These are phyloP conservation scores for Macaria liturata DNA, from an alignment of 2,888 invertebrate species.

Conservation along the genomic window DNA sequence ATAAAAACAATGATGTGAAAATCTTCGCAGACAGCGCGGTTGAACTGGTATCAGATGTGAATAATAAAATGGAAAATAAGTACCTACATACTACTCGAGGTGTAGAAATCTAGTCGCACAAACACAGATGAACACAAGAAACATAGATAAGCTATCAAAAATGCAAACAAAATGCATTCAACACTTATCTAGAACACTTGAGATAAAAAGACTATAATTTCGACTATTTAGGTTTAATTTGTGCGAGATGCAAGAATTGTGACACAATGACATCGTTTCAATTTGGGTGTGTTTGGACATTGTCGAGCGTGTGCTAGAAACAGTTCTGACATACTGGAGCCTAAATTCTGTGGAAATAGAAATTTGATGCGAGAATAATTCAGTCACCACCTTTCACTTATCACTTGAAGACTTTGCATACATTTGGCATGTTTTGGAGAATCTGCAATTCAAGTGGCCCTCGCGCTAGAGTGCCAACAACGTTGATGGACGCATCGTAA, in stretches of 20 bases:
- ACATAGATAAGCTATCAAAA: slow-evolving; percentile 47
- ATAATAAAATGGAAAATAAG: too few species aligned
- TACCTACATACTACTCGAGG: too few species aligned
- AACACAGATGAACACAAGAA: slow-evolving; percentile 32
- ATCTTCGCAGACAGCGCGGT: too few species aligned
- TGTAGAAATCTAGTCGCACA: slow-evolving; percentile 2
- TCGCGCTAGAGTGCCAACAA: not conserved
- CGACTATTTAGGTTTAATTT: slow-evolving; percentile 23
- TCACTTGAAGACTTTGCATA: slow-evolving; percentile 15
- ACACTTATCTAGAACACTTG: slow-evolving; percentile 36
- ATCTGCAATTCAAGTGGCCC: slow-evolving; percentile 10
- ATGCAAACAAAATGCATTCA: slow-evolving; percentile 49
- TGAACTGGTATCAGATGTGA: too few species aligned
- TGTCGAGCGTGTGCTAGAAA: slow-evolving; percentile 33
- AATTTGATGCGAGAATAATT: slow-evolving; percentile 29
- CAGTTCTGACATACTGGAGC: slow-evolving; percentile 19
- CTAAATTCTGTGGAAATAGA: slow-evolving; percentile 32
- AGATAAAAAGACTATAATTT: slow-evolving; percentile 24
- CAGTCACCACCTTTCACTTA: slow-evolving; percentile 27
- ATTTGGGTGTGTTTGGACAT: slow-evolving; percentile 34
- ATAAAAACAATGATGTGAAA: too few species aligned
- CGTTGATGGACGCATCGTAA: not conserved
- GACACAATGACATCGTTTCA: slow-evolving; percentile 34
- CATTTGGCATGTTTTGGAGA: slow-evolving; percentile 12
- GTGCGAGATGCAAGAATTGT: slow-evolving; percentile 32